A percentile compares a stretch with the other conserved stretches of the same genome.
Evolutionary conservation across 2,888 invertebrate genomes (phyloP).

Genomic region (Acanthosepion pharaonis): DNA sequence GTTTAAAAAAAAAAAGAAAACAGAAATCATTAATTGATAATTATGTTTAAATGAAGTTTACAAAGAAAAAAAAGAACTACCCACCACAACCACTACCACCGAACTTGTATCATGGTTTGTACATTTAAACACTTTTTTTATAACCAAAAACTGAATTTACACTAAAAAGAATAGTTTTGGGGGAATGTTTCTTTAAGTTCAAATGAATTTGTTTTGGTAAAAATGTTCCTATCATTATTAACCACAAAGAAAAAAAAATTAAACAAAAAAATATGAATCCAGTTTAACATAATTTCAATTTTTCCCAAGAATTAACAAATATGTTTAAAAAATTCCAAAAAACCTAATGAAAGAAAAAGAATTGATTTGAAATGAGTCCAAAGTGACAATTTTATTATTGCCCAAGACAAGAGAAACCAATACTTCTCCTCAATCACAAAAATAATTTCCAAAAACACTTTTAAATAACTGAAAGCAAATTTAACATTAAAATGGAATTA

Average conservation of each 20-base stretch:
- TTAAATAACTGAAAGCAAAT: not conserved
- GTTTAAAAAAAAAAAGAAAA: not conserved
- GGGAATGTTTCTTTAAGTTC: slow-evolving; percentile 33
- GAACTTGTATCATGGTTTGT: slow-evolving; percentile 14
- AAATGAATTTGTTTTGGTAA: slow-evolving; percentile 8
- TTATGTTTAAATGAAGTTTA: not conserved
- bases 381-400: not conserved
- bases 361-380: not conserved
- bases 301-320: not conserved
- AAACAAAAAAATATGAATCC: not conserved
- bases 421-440: not conserved
- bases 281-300: slow-evolving; percentile 18
- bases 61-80: not conserved
- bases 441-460: not conserved
- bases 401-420: not conserved
- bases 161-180: slow-evolving; percentile 11
- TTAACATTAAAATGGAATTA: not conserved
- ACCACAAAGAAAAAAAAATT: not conserved
- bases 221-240: slow-evolving; percentile 33
- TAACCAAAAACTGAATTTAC: slow-evolving; percentile 33
- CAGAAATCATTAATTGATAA: not conserved
- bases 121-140: slow-evolving; percentile 24
- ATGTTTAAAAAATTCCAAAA: not conserved
- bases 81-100: not conserved
- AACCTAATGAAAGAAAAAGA: not conserved